These are phyloP conservation scores for Alcedo quadribrachys DNA, from an alignment of 2,797 vertebrate species.

Conservation along the genomic window DNA sequence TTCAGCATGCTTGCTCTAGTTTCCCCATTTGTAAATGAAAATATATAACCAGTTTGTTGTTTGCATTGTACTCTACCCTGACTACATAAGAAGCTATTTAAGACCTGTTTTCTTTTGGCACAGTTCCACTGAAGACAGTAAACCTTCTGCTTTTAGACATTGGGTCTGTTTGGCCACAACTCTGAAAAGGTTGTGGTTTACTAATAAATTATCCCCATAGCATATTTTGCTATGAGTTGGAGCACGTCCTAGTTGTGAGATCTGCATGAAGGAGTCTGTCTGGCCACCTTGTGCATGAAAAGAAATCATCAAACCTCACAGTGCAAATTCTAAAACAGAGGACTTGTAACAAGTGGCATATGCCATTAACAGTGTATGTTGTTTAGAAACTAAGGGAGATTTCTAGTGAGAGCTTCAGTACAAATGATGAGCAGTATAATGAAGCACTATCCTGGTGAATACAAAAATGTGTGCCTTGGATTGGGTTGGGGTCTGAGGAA, in stretches of 20 bases:
- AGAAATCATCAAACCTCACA: neutral
- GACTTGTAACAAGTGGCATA: neutral
- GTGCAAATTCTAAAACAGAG: neutral
- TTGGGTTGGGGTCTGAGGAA: neutral
- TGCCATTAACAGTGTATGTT: neutral
- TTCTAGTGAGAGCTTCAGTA: neutral
- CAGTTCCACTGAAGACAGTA: neutral
- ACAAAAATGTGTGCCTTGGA: neutral
- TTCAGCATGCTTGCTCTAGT: neutral
- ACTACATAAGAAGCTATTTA: neutral
- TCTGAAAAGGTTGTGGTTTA: neutral
- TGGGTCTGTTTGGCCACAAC: conserved; percentile 6
- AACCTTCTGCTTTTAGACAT: conserved; percentile 15
- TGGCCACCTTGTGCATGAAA: neutral
- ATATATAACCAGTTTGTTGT: neutral
- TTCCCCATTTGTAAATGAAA: neutral
- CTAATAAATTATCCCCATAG: neutral
- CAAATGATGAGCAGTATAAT: neutral
- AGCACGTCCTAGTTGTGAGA: neutral
- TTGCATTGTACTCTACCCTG: neutral
- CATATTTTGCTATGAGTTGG: neutral
- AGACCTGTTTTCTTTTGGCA: neutral
- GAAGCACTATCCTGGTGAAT: neutral
- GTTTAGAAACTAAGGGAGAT: neutral
- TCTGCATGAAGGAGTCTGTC: neutral